Base-by-base conservation (phyloP, 2,888 invertebrate species). In the Andrena flavipes region DNA sequence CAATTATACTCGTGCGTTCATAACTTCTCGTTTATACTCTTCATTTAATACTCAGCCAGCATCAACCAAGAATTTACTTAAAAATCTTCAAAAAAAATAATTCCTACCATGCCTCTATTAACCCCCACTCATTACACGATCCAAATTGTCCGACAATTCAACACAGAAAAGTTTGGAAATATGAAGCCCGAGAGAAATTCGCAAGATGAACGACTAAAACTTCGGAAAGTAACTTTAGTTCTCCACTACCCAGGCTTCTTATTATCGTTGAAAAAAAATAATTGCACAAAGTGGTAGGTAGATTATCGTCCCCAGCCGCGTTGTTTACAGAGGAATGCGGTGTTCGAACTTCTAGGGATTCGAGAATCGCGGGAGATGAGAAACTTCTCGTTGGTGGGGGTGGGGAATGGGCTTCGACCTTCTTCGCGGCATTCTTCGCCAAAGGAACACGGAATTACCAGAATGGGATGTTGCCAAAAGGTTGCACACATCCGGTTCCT, bases 401-500 rank as follows among this genome's bases (percentile, higher is more conserved):
- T 59, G 29, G 13, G 29, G 20, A 33, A 16, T 42, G 33, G 8
- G 62, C 30, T 62, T 35, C 33, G n/a, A 6, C 8, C 30, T 62
- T 8, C 62, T 2, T 62, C 33, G 33, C n/a, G 20, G 23, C 4
- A 26, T 13, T 30, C 16, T 35, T 33, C 33, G 26, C 20, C 26
- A 16, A 51, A 30, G 54, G 20, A 35, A 23, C 23, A 7, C 7
- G 20, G 35, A 51, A 69, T 30, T 51, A 51, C 8, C 42, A 8
- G 54, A 77, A 80, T 60, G 49, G 65, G 54, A 67, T 35, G 62
- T 64, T 71, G 70, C n/a, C 68, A 56, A 35, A 67, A 23, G 62
- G 2, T 63, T 10, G 64, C 33, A 33, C 64, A 48, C 42, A 62
- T 80, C 80, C 78, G 62, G 48, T 54, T 54, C 60, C 20, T 16